Base-by-base conservation (phyloP, 2,797 vertebrate genomes). In the Discoglossus pictus region DNA sequence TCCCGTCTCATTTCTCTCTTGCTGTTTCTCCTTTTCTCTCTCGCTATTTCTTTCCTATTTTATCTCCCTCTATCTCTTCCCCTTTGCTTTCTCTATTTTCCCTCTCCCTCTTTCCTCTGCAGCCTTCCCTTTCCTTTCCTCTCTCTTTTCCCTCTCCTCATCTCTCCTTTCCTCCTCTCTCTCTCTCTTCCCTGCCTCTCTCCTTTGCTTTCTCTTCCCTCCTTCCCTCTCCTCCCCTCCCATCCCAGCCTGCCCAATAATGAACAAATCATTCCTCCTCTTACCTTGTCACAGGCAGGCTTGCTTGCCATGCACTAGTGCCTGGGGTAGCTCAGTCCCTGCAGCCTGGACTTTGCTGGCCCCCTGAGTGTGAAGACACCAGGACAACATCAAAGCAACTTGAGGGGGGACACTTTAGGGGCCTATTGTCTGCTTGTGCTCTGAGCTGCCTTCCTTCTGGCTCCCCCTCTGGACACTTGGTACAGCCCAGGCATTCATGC, bases 401-500 rank as follows among this genome's bases (percentile, higher is more conserved):
- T 91, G 83, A 88, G 83, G 61, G 74, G 92, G 90, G 91, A 86
- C 85, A 91, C 87, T 91, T 83, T 81, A 88, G 88, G 87, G 90
- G 88, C 87, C 86, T 92, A 90, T 90, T 91, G 90, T 92, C 85
- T 85, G 89, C 85, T 23, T 88, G 85, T 73, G 80, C 79, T 83
- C 84, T 76, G 88, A 83, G 85, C 83, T 83, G 85, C 81, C 82
- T 84, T 78, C 79, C 89, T 82, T 79, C 71, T 74, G 83, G 75
- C 87, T 90, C 87, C 90, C 90, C 91, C 92, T 90, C 86, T 87
- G 75, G 77, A 74, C 86, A 92, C 89, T 94, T 95, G 93, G 93
- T 94, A 93, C 83, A 23, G 88, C 84, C 93, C 92, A 87, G 92
- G 89, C 93, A 93, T 95, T 94, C 93, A 93, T 92, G 93, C 93